Evolutionary conservation across 1,140 invertebrate genomes (phyloP).

Genomic region (Drosophila erecta): DNA sequence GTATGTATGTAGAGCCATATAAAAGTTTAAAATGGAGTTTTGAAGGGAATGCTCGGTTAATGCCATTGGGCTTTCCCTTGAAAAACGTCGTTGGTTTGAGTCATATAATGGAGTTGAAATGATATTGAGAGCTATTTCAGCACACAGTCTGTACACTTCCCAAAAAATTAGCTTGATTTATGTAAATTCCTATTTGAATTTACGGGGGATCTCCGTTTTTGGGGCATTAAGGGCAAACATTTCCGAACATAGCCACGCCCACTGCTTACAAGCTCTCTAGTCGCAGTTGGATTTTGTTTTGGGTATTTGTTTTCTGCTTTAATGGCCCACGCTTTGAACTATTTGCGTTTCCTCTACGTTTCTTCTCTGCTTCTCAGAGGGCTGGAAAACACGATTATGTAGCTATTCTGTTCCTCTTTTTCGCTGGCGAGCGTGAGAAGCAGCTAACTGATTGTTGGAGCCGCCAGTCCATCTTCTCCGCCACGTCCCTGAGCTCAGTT

Average conservation of each 20-base stretch:
- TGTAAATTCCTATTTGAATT: no score
- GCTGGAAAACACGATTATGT: constrained; percentile 22
- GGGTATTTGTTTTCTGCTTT: constrained; percentile 4
- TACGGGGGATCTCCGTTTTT: constrained; percentile 8
- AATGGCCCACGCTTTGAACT: constrained; percentile 4
- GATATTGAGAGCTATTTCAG: no score
- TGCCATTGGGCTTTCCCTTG: constrained; percentile 19
- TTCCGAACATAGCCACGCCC: constrained; percentile 21
- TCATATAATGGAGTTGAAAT: background rate
- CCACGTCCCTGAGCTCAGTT: constrained; percentile 3
- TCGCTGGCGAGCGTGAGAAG: constrained; percentile 64
- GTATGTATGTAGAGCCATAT: constrained; percentile 1
- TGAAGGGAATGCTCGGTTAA: background rate
- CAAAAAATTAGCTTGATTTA: no score
- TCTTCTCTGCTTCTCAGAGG: constrained; percentile 2
- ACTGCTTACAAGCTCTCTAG: constrained; percentile 15
- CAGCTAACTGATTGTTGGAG: constrained; percentile 4
- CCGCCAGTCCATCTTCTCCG: background rate
- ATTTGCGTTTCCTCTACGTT: background rate
- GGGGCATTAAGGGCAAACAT: constrained; percentile 15
- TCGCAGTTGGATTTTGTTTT: background rate
- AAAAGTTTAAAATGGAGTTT: constrained; percentile 5
- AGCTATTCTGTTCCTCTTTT: background rate
- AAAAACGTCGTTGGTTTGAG: background rate
- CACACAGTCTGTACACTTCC: no score